Conservation (phyloP, 2,888 invertebrate species). For the Tryphoninae sp. region DNA sequence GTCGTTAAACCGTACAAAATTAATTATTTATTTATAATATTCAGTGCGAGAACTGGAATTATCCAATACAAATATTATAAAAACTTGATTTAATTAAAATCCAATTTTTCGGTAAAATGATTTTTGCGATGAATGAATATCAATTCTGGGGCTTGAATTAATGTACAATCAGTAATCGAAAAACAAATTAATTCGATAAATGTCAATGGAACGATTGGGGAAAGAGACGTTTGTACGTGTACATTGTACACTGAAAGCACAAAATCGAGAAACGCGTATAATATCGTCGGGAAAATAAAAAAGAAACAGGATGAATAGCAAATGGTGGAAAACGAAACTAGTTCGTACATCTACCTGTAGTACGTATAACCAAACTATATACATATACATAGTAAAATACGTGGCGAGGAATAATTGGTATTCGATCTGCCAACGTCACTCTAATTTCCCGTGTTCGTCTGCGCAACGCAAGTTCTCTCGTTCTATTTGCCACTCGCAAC, state of each 20-base stretch:
- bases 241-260: not conserved
- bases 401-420: slow-evolving; percentile 53
- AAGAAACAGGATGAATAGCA: slow-evolving; percentile 4
- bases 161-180: too few species aligned
- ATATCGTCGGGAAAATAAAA: slow-evolving; percentile 18
- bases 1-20: too few species aligned
- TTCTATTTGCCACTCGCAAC: slow-evolving; percentile 63
- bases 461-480: not conserved
- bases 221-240: not conserved
- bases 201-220: not conserved
- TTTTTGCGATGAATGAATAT: too few species aligned
- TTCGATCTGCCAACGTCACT: slow-evolving; percentile 62
- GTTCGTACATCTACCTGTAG: not conserved
- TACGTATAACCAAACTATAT: not conserved
- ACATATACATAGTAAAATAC: slow-evolving; percentile 1
- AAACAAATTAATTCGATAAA: not conserved
- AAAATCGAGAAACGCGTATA: not conserved
- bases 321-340: slow-evolving; percentile 29
- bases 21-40: too few species aligned
- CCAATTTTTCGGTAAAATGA: too few species aligned
- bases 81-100: too few species aligned
- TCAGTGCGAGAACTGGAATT: too few species aligned
- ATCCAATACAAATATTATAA: too few species aligned
- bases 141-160: too few species aligned
- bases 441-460: slow-evolving; percentile 61